Evolutionary conservation across 2,797 vertebrate genomes (phyloP).

Genomic region (Acrossocheilus fasciatus): DNA sequence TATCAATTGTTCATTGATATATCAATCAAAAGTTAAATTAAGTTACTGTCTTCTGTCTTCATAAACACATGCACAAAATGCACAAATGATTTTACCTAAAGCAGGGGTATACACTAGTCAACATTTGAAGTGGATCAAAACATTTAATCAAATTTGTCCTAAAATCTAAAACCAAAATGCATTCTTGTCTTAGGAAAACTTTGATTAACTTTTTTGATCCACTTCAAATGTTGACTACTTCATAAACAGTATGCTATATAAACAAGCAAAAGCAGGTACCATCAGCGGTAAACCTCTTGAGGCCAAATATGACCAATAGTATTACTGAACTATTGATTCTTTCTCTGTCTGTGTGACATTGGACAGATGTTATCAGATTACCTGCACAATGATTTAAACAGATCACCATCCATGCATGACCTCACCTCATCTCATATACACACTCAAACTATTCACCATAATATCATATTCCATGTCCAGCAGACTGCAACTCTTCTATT

Average conservation of each 20-base stretch:
- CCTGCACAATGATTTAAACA: conserved; percentile 75
- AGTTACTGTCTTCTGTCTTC: too few relatives aligned
- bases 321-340: neutral
- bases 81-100: neutral
- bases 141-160: too few relatives aligned
- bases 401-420: conserved; percentile 79
- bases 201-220: too few relatives aligned
- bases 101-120: neutral
- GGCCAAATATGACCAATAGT: neutral
- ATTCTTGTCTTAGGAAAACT: too few relatives aligned
- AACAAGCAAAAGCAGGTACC: neutral
- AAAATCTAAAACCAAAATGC: too few relatives aligned
- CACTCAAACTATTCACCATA: conserved; percentile 34
- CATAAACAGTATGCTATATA: neutral
- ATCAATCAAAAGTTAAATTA: too few relatives aligned
- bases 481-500: conserved; percentile 26
- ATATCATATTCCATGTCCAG: conserved; percentile 32
- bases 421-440: conserved; percentile 66
- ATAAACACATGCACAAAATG: too few relatives aligned
- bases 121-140: too few relatives aligned
- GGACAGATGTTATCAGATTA: conserved; percentile 80
- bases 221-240: too few relatives aligned
- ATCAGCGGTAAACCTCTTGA: neutral
- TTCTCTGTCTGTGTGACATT: conserved; percentile 67
- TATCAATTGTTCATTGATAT: too few relatives aligned